A percentile compares a stretch with the other conserved stretches of the same genome.
phyloP scores from a whole-genome alignment of 2,797 vertebrate genomes.

The Mormyrus proboscirostris region DNA sequence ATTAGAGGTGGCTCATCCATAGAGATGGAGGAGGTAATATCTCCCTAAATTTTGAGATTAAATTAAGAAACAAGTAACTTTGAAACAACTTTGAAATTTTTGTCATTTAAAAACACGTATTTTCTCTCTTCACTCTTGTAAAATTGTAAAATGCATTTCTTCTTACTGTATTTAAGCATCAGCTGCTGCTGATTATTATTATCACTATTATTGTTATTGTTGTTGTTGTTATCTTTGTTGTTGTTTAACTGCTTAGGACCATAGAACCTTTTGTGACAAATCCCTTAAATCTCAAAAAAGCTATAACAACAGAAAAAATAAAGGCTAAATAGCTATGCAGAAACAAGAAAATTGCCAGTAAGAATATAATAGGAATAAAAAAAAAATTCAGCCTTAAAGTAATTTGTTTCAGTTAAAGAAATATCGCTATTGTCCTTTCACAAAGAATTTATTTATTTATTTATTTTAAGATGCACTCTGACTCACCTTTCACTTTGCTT shows the following conservation, averaged over 20 bases:
- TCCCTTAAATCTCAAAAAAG: not conserved
- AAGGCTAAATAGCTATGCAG: slow-evolving; percentile 20
- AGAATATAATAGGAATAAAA: not conserved
- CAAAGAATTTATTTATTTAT: not conserved
- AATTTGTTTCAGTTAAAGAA: slow-evolving; percentile 16
- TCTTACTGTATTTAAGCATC: not conserved
- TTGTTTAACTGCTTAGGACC: not conserved
- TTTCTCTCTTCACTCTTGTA: not conserved
- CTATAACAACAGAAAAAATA: slow-evolving; percentile 11
- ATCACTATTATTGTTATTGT: not conserved
- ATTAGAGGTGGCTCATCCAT: not conserved
- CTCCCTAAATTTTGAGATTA: not conserved
- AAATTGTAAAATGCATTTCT: not conserved
- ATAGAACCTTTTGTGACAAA: not conserved
- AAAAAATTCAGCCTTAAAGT: slow-evolving; percentile 10
- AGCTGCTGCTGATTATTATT: not conserved
- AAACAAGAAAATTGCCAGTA: slow-evolving; percentile 17
- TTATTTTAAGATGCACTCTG: not conserved
- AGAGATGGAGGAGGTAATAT: not conserved
- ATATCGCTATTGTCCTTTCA: not conserved
- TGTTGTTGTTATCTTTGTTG: not conserved
- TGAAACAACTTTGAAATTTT: not conserved
- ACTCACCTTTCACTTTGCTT: not conserved
- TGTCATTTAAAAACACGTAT: not conserved
- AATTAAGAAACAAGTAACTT: not conserved